phyloP scores from a whole-genome alignment of 2,113 vertebrate species.

The Cochlearius cochlearius region DNA sequence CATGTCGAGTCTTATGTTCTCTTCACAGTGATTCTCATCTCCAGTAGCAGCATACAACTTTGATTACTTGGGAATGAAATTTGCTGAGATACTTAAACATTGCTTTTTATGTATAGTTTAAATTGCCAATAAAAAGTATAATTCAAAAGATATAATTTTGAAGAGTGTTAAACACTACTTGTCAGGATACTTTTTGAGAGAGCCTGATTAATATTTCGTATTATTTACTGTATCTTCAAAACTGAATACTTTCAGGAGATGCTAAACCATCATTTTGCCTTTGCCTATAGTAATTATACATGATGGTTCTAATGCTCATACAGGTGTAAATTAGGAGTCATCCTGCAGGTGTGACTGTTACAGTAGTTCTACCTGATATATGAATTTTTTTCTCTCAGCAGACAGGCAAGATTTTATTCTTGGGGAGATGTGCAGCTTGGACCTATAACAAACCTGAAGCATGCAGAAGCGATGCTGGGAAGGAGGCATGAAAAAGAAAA shows the following conservation, averaged over 20 bases:
- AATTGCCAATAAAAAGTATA: slow-evolving; percentile 8
- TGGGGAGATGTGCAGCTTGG: neutral
- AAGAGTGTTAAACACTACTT: slow-evolving; percentile 14
- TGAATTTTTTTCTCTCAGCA: neutral
- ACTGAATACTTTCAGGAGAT: neutral
- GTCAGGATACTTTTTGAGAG: neutral
- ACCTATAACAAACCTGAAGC: neutral
- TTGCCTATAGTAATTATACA: neutral
- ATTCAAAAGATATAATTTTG: slow-evolving; percentile 44
- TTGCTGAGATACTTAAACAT: neutral
- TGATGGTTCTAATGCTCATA: neutral
- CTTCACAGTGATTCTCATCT: neutral
- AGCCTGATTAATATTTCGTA: slow-evolving; percentile 32
- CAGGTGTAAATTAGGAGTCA: neutral
- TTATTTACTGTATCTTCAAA: slow-evolving; percentile 25
- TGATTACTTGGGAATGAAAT: slow-evolving; percentile 8
- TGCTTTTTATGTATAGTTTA: slow-evolving; percentile 19
- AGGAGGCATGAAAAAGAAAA: neutral
- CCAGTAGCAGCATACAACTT: neutral
- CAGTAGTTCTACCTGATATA: neutral
- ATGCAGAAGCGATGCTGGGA: neutral
- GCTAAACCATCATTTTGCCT: neutral
- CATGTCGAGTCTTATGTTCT: slow-evolving; percentile 5
- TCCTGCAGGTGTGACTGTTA: neutral
- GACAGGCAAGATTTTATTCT: neutral